These are phyloP conservation scores for Ptilonorhynchus violaceus DNA, from an alignment of 2,113 vertebrate genomes.

Conservation along the genomic window DNA sequence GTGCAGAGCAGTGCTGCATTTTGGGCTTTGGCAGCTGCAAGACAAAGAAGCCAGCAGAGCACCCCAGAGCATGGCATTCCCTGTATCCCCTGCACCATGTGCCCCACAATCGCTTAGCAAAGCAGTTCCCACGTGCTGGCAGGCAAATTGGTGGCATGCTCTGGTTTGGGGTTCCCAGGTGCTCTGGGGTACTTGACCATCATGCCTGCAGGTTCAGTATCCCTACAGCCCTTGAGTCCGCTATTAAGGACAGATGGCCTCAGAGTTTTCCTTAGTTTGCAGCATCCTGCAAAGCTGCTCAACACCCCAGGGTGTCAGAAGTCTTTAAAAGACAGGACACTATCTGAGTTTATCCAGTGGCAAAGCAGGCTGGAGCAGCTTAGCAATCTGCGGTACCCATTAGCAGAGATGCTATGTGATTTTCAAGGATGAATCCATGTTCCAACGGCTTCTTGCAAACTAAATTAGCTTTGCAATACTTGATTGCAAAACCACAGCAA, in stretches of 20 bases:
- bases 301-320: not conserved
- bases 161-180: not conserved
- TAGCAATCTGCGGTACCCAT: not conserved
- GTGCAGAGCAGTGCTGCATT: not conserved
- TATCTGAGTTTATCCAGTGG: not conserved
- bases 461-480: conserved; percentile 42
- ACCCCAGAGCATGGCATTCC: not conserved
- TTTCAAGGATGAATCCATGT: conserved; percentile 22
- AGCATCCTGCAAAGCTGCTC: not conserved
- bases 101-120: not conserved
- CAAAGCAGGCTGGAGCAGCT: not conserved
- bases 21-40: not conserved
- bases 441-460: conserved; percentile 35
- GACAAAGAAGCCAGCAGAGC: not conserved
- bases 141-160: not conserved
- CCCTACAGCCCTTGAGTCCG: not conserved
- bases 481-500: conserved; percentile 24
- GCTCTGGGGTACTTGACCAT: not conserved
- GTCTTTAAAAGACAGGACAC: not conserved
- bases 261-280: not conserved
- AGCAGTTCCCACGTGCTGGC: not conserved
- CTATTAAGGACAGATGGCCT: not conserved
- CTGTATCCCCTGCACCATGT: not conserved
- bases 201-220: not conserved
- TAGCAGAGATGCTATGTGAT: not conserved